Evolutionary conservation across 2,113 vertebrate genomes (phyloP).

Genomic region (Haliaeetus leucogaster): DNA sequence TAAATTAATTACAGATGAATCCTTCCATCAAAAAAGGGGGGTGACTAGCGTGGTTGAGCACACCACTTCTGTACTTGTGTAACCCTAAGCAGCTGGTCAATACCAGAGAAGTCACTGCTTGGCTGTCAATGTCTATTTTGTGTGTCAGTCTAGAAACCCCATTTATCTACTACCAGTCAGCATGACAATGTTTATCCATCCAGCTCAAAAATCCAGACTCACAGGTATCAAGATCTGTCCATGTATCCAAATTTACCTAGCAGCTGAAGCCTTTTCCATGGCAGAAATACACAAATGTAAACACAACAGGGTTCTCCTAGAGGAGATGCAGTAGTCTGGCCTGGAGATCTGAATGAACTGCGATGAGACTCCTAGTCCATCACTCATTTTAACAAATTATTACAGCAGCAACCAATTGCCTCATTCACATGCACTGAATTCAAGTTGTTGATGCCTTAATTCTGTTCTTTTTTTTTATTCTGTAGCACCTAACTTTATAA

Average conservation of each 20-base stretch:
- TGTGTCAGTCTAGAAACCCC: neutral
- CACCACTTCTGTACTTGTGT: neutral
- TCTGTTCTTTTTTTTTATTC: neutral
- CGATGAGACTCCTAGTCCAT: neutral
- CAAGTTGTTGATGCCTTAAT: neutral
- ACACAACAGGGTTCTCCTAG: neutral
- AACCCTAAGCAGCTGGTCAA: neutral
- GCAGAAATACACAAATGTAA: neutral
- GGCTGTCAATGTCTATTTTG: neutral
- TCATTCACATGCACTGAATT: neutral
- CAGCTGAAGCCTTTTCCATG: neutral
- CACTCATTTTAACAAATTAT: neutral
- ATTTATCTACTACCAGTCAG: neutral
- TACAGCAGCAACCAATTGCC: neutral
- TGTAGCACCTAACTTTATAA: neutral
- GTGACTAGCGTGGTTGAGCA: neutral
- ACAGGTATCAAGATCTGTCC: neutral
- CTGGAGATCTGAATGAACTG: neutral
- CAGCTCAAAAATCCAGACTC: neutral
- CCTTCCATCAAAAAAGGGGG: neutral
- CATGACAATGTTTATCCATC: neutral
- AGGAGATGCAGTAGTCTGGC: neutral
- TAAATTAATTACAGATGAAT: neutral
- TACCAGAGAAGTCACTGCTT: neutral
- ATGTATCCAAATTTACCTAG: neutral